These are phyloP conservation scores for Plodia interpunctella DNA, from an alignment of 1,140 invertebrate species.

Conservation along the genomic window DNA sequence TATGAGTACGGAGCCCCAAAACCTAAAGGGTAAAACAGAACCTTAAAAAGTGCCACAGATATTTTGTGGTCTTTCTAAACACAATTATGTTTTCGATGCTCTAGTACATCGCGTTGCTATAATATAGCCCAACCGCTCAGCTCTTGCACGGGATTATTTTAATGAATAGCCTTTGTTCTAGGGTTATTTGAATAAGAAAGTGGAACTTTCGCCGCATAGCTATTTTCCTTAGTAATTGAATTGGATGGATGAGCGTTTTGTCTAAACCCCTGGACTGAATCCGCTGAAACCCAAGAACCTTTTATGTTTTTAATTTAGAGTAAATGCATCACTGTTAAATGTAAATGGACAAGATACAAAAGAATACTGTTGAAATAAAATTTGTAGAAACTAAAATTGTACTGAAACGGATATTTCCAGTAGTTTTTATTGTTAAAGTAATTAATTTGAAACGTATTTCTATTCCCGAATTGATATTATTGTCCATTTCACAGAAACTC, in stretches of 20 bases:
- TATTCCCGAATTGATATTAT: too few relatives aligned
- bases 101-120: background rate
- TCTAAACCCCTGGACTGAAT: slow-evolving; percentile 26
- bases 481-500: too few relatives aligned
- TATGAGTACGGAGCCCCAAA: too few relatives aligned
- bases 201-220: slow-evolving; percentile 48
- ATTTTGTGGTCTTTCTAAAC: background rate
- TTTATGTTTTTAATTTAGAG: slow-evolving; percentile 25
- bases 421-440: too few relatives aligned
- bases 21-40: too few relatives aligned
- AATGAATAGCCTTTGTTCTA: slow-evolving; percentile 62
- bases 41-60: too few relatives aligned
- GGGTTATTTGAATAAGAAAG: slow-evolving; percentile 64
- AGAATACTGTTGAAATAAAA: slow-evolving; percentile 32
- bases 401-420: too few relatives aligned
- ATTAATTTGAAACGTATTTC: too few relatives aligned
- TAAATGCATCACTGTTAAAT: slow-evolving; percentile 25
- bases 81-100: too few relatives aligned
- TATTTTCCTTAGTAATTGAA: slow-evolving; percentile 66
- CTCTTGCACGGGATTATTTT: slow-evolving; percentile 50
- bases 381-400: background rate
- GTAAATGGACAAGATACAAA: background rate
- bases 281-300: slow-evolving; percentile 20
- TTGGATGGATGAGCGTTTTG: slow-evolving; percentile 46
- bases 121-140: slow-evolving; percentile 5